These are phyloP conservation scores for Trinorchestia longiramus DNA, from an alignment of 1,140 invertebrate species.

Conservation along the genomic window DNA sequence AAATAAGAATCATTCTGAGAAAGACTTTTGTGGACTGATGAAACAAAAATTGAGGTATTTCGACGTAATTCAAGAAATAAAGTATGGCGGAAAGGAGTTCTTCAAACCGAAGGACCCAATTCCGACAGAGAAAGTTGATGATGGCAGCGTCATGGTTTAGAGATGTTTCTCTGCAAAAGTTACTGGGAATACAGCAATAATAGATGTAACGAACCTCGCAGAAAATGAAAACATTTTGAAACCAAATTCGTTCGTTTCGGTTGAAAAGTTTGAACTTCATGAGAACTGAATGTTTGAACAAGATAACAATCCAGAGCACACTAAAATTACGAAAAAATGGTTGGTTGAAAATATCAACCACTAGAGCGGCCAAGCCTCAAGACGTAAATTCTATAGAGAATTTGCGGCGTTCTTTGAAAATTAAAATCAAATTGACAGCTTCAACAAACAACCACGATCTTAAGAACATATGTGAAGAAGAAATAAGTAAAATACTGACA, in stretches of 20 bases:
- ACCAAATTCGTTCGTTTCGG: too few species aligned
- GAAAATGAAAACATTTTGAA: background rate
- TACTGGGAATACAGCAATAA: too few species aligned
- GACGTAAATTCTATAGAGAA: background rate
- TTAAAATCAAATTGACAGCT: background rate
- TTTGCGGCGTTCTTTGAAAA: background rate
- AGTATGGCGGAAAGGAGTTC: background rate
- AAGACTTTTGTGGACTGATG: background rate
- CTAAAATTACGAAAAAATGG: background rate
- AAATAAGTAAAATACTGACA: background rate
- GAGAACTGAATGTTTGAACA: background rate
- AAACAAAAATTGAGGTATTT: background rate
- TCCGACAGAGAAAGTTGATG: too few species aligned
- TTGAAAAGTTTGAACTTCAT: too few species aligned
- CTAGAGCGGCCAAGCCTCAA: background rate
- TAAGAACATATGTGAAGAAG: background rate
- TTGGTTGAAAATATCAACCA: background rate
- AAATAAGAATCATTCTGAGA: background rate
- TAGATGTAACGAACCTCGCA: background rate
- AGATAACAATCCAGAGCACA: background rate
- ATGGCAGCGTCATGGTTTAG: too few species aligned
- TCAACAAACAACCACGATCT: background rate
- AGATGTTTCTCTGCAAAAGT: too few species aligned
- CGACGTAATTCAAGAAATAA: background rate
- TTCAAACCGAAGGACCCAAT: too few species aligned